A percentile compares a stretch with the other conserved stretches of the same genome.
These are phyloP conservation scores for Drosophila nannoptera DNA, from an alignment of 1,140 invertebrate species.

Conservation along the genomic window DNA sequence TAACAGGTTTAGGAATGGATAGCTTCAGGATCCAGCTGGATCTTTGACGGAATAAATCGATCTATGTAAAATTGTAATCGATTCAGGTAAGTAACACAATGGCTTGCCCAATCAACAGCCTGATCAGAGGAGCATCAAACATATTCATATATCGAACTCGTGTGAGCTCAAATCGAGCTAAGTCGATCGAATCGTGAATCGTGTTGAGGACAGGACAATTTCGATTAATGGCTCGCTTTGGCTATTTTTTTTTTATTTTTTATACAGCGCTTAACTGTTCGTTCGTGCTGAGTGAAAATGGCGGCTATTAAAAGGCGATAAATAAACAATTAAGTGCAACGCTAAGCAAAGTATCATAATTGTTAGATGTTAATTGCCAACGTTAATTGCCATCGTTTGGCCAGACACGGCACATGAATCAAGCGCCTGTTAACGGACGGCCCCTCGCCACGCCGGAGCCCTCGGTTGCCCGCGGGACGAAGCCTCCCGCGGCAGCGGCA, in stretches of 20 bases:
- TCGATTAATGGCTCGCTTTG: conserved; percentile 4
- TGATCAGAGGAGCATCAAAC: too few species aligned
- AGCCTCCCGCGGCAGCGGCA: neutral
- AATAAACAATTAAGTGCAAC: conserved; percentile 72
- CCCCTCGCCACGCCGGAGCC: neutral
- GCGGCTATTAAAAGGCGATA: conserved; percentile 64
- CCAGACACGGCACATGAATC: conserved; percentile 69
- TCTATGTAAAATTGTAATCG: too few species aligned
- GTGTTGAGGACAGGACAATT: neutral
- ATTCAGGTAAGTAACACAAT: too few species aligned
- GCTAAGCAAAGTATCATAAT: conserved; percentile 74
- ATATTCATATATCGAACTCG: too few species aligned
- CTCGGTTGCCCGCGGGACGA: neutral
- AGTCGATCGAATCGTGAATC: too few species aligned
- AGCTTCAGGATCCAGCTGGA: too few species aligned
- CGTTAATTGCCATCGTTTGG: conserved; percentile 73
- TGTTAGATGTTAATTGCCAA: conserved; percentile 68
- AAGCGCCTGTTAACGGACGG: conserved; percentile 29
- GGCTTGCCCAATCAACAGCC: too few species aligned
- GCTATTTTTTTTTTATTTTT: too few species aligned
- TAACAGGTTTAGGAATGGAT: too few species aligned
- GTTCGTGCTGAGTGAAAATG: conserved; percentile 19
- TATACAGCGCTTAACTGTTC: conserved; percentile 5
- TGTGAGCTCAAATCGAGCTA: too few species aligned
- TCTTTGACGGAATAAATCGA: too few species aligned